These are phyloP conservation scores for Alouatta palliata DNA, from an alignment of 2,113 vertebrate genomes.

Conservation along the genomic window DNA sequence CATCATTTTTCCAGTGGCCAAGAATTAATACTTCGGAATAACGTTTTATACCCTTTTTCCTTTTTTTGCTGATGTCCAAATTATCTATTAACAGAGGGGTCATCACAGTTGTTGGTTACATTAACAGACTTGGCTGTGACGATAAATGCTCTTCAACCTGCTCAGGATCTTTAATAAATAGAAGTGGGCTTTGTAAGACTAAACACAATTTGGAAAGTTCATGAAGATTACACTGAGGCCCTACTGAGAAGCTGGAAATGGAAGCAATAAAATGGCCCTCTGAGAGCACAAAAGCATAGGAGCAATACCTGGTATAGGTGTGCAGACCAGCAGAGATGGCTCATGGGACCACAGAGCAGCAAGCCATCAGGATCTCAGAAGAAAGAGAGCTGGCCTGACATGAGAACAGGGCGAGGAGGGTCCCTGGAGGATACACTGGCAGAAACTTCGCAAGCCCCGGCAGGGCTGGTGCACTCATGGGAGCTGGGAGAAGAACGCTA, in stretches of 20 bases:
- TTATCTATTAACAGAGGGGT: background rate
- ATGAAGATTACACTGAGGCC: background rate
- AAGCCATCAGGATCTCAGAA: background rate
- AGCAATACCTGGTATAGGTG: background rate
- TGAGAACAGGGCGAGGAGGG: background rate
- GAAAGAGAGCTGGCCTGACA: background rate
- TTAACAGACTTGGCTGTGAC: background rate
- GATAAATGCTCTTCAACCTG: background rate
- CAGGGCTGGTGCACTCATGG: background rate
- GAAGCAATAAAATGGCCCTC: background rate
- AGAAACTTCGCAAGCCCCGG: background rate
- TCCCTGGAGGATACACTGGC: background rate
- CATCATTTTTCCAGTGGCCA: background rate
- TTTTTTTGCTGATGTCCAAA: background rate
- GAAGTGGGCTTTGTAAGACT: background rate
- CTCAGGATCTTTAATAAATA: background rate
- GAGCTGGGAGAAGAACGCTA: background rate
- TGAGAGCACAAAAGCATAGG: background rate
- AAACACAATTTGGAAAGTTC: background rate
- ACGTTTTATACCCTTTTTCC: background rate
- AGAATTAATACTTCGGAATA: background rate
- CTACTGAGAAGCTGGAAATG: background rate
- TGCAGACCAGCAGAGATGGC: background rate
- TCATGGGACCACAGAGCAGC: background rate
- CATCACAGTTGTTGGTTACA: background rate